phyloP scores from a whole-genome alignment of 92 coral and sea anemone species.

The Palythoa heliodiscus region DNA sequence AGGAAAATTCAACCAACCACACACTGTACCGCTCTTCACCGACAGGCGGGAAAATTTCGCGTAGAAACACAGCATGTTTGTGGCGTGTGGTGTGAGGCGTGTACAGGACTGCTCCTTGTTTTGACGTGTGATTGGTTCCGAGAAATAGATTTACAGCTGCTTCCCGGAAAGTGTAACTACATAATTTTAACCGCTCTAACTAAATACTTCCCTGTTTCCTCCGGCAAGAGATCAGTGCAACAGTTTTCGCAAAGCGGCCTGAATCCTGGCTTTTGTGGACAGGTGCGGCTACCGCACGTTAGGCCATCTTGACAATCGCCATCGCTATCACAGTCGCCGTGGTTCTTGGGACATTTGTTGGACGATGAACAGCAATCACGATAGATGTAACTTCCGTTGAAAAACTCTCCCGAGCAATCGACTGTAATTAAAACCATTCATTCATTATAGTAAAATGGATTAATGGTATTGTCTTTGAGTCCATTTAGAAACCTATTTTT shows the following conservation, averaged over 20 bases:
- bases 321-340: neutral
- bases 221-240: neutral
- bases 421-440: neutral
- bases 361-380: neutral
- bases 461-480: no score
- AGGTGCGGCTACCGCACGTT: neutral
- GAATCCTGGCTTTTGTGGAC: constrained; percentile 4
- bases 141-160: neutral
- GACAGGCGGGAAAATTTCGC: no score
- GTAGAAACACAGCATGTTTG: no score
- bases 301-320: neutral
- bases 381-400: neutral
- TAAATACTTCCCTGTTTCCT: neutral
- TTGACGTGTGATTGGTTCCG: neutral
- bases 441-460: no score
- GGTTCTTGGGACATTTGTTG: neutral
- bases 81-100: no score
- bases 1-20: no score
- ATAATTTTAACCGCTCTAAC: neutral
- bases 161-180: neutral
- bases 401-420: constrained; percentile 7
- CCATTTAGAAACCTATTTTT: no score
- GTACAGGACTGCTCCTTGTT: no score
- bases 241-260: neutral
- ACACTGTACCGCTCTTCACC: no score